Conservation (phyloP, 2,888 invertebrate genomes). For the Tortricodes alternella region DNA sequence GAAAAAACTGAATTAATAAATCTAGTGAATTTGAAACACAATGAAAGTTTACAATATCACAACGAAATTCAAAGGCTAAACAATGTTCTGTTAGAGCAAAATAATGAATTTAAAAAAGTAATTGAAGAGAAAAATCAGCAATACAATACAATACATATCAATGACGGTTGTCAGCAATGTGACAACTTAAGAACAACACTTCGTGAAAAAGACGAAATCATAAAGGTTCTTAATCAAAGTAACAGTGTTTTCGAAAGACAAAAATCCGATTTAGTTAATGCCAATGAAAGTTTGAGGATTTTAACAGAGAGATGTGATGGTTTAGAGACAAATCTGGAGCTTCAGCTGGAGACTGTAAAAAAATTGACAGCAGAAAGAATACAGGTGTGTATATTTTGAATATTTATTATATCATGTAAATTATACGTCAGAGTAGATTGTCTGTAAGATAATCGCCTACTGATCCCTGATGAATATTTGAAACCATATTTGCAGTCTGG, state of each 20-base stretch:
- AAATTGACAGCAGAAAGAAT: slow-evolving; percentile 84
- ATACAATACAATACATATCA: slow-evolving; percentile 45
- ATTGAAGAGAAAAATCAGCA: slow-evolving; percentile 59
- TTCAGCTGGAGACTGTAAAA: slow-evolving; percentile 86
- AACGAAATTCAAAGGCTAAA: slow-evolving; percentile 91
- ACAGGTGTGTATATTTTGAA: slow-evolving; percentile 54
- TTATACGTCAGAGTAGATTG: too few relatives aligned
- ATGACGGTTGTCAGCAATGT: slow-evolving; percentile 54
- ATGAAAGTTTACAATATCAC: slow-evolving; percentile 93
- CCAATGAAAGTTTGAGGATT: slow-evolving; percentile 82
- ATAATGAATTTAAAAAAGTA: slow-evolving; percentile 59
- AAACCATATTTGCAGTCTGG: too few relatives aligned
- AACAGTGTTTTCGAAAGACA: slow-evolving; percentile 55
- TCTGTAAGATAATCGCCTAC: too few relatives aligned
- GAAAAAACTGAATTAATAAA: slow-evolving; percentile 88
- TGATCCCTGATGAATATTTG: too few relatives aligned
- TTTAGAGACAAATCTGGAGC: slow-evolving; percentile 85
- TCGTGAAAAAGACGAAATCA: slow-evolving; percentile 69
- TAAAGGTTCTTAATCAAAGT: slow-evolving; percentile 57
- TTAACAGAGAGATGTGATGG: slow-evolving; percentile 87
- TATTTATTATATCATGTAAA: background rate
- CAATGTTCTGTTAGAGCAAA: slow-evolving; percentile 81
- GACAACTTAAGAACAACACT: slow-evolving; percentile 54
- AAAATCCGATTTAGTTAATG: slow-evolving; percentile 75
- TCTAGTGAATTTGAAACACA: slow-evolving; percentile 90